Conservation (phyloP, 2,888 invertebrate species). For the Cosmia trapezina region DNA sequence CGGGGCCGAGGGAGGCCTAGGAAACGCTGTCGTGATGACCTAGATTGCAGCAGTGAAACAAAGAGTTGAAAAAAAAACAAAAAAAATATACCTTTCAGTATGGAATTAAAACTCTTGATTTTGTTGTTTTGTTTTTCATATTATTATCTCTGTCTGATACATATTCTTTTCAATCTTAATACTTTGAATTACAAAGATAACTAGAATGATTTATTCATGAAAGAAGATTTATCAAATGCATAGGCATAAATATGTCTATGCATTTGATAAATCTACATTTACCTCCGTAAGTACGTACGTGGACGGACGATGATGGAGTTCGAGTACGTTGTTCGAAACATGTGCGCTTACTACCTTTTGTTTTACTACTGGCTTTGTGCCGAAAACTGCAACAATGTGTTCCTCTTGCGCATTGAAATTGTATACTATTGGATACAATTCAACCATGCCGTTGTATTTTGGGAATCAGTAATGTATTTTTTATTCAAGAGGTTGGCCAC, state of each 20-base stretch:
- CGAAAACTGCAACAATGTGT: constrained; percentile 47
- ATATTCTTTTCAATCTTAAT: constrained; percentile 2
- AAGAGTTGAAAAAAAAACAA: not conserved
- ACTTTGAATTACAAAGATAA: constrained; percentile 8
- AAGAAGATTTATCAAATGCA: constrained; percentile 24
- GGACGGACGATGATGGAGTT: constrained; percentile 27
- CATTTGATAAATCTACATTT: not conserved
- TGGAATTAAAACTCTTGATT: not conserved
- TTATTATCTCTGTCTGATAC: not conserved
- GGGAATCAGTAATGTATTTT: constrained; percentile 22
- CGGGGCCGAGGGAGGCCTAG: too few relatives aligned
- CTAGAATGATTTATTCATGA: constrained; percentile 8
- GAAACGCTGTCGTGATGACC: not conserved
- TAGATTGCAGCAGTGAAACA: not conserved
- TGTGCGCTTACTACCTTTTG: constrained; percentile 39
- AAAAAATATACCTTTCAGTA: too few relatives aligned
- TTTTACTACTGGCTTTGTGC: constrained; percentile 49
- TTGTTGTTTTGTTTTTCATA: not conserved
- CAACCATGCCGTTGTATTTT: constrained; percentile 39
- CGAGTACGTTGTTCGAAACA: constrained; percentile 33
- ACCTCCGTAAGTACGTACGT: not conserved
- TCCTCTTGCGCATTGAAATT: constrained; percentile 16
- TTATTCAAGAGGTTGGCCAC: constrained; percentile 34
- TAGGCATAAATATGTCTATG: too few relatives aligned
- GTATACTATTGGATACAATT: constrained; percentile 36